Percentiles rank a stretch among this genome's conserved stretches.
Conservation (phyloP, 1,140 invertebrate species). For the Drosophila kohkoa region DNA sequence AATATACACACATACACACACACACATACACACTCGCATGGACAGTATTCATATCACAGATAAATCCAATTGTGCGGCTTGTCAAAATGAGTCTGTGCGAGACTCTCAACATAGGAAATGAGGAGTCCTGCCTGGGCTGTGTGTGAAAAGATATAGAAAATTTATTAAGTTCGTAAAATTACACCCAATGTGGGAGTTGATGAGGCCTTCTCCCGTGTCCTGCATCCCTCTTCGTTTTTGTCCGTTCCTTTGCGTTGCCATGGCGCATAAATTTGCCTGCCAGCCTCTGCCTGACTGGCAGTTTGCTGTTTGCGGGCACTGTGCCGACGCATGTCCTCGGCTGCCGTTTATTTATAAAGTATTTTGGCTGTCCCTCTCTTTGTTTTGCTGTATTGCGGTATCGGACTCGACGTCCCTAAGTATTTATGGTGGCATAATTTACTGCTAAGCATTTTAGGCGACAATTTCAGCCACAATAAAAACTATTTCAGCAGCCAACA, state of each 20-base stretch:
- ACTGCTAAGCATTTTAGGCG: conserved; percentile 78
- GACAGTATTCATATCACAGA: conserved; percentile 58
- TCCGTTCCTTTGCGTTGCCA: conserved; percentile 23
- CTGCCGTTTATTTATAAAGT: conserved; percentile 69
- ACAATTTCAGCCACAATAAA: conserved; percentile 72
- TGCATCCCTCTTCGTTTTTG: background rate
- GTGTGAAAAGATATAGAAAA: conserved; percentile 77
- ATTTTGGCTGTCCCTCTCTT: conserved; percentile 46
- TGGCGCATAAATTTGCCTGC: conserved; percentile 68
- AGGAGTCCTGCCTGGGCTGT: conserved; percentile 24
- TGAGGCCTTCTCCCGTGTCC: background rate
- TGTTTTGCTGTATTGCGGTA: conserved; percentile 25
- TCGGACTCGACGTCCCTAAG: conserved; percentile 25
- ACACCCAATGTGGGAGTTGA: conserved; percentile 31
- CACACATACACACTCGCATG: conserved; percentile 24
- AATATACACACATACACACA: conserved; percentile 16
- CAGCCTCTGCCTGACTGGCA: conserved; percentile 28
- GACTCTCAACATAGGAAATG: background rate
- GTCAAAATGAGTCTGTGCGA: conserved; percentile 62
- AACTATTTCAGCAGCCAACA: conserved; percentile 56
- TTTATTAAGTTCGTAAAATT: conserved; percentile 82
- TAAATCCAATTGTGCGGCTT: conserved; percentile 77
- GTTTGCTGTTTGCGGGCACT: conserved; percentile 21
- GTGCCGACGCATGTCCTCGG: background rate
- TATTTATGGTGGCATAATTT: conserved; percentile 79